These are phyloP conservation scores for Takifugu rubripes DNA, from an alignment of 2,797 vertebrate genomes.

Conservation along the genomic window DNA sequence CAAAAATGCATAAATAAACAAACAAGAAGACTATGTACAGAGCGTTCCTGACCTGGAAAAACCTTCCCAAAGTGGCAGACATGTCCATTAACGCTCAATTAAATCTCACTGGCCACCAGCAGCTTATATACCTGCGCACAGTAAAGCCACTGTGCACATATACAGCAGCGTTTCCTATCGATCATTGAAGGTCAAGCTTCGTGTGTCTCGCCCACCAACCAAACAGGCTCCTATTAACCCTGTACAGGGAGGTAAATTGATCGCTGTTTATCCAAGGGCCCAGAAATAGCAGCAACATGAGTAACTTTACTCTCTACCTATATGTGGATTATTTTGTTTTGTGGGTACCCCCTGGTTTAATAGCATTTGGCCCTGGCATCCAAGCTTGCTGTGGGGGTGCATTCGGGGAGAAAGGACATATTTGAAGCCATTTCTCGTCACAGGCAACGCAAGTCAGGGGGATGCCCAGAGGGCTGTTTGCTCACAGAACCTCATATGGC, in stretches of 20 bases:
- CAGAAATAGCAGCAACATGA: constrained; percentile 62
- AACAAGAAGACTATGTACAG: constrained; percentile 61
- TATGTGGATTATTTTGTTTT: constrained; percentile 68
- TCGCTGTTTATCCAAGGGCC: constrained; percentile 67
- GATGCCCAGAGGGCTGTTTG: constrained; percentile 64
- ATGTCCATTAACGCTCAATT: constrained; percentile 63
- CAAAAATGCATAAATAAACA: constrained; percentile 54
- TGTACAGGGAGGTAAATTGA: constrained; percentile 50
- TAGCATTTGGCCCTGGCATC: constrained; percentile 55
- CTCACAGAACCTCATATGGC: constrained; percentile 67
- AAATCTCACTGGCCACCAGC: constrained; percentile 50
- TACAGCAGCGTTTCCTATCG: constrained; percentile 61
- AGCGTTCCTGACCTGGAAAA: constrained; percentile 53
- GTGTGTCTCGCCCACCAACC: constrained; percentile 54
- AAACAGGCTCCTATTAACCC: constrained; percentile 69
- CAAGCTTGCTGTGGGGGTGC: constrained; percentile 35
- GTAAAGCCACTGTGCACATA: constrained; percentile 53
- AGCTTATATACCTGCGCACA: constrained; percentile 43
- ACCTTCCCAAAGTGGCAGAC: constrained; percentile 39
- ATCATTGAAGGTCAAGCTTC: constrained; percentile 56
- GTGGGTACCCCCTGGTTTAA: constrained; percentile 61
- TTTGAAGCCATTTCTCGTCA: constrained; percentile 49
- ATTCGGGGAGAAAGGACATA: constrained; percentile 50
- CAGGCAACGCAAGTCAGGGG: constrained; percentile 36
- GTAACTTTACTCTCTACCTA: constrained; percentile 60